phyloP scores from a whole-genome alignment of 2,888 invertebrate genomes.

The Scaptomyza polygonia region DNA sequence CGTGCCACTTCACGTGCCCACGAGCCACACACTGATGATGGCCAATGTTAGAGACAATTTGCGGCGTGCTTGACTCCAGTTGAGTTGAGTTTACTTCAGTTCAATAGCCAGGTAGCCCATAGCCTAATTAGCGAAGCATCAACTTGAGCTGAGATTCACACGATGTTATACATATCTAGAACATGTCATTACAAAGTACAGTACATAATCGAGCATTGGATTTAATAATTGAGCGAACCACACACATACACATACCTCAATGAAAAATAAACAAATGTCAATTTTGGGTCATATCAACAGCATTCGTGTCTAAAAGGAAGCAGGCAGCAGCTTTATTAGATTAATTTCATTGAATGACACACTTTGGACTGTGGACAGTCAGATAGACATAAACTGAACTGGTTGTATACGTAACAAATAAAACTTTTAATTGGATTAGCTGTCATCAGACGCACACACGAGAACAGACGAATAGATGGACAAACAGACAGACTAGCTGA shows the following conservation, averaged over 20 bases:
- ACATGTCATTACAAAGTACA: conserved; percentile 5
- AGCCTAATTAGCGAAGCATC: conserved; percentile 41
- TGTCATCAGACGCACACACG: conserved; percentile 66
- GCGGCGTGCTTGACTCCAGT: conserved; percentile 46
- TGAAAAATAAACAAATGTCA: conserved; percentile 33
- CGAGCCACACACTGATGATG: conserved; percentile 43
- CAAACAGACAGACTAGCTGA: not conserved
- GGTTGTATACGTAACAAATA: conserved; percentile 74
- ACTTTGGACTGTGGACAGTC: conserved; percentile 16
- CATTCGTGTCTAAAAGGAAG: conserved; percentile 6
- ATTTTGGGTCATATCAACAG: conserved; percentile 26
- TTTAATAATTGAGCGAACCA: conserved; percentile 37
- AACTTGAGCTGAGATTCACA: conserved; percentile 27
- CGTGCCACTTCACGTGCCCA: conserved; percentile 42
- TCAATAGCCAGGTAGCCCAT: conserved; percentile 24
- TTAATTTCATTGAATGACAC: conserved; percentile 68
- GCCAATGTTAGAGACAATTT: conserved; percentile 47
- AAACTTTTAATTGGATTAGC: conserved; percentile 83
- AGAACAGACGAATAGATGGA: conserved; percentile 21
- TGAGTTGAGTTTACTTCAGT: conserved; percentile 47
- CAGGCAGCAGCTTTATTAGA: conserved; percentile 68
- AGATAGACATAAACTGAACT: conserved; percentile 32
- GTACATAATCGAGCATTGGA: conserved; percentile 15
- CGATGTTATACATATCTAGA: not conserved
- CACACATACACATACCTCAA: not conserved